phyloP scores from a whole-genome alignment of 2,888 invertebrate species.

The Sympetrum striolatum region DNA sequence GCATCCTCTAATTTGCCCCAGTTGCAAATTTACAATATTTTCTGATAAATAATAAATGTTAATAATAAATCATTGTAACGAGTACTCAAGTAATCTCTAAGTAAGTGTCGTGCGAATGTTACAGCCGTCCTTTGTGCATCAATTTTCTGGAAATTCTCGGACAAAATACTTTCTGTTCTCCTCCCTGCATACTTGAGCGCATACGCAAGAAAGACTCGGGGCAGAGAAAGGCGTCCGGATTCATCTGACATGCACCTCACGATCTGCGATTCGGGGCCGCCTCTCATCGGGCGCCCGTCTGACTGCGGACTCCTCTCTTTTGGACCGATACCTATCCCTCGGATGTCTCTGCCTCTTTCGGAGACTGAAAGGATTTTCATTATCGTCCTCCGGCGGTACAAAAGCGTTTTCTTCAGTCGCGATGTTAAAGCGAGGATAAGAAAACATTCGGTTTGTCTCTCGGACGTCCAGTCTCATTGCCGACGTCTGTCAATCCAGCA shows the following conservation, averaged over 20 bases:
- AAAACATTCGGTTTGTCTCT: background rate
- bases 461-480: background rate
- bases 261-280: background rate
- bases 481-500: background rate
- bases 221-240: background rate
- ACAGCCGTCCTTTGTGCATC: background rate
- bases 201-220: background rate
- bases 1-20: too few species aligned
- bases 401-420: background rate
- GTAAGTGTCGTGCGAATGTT: background rate
- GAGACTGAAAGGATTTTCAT: slow-evolving; percentile 13
- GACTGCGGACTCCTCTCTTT: background rate
- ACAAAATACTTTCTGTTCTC: background rate
- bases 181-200: background rate
- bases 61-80: too few species aligned
- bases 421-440: background rate
- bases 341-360: slow-evolving; percentile 10
- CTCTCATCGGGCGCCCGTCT: background rate
- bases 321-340: slow-evolving; percentile 15
- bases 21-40: too few species aligned
- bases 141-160: background rate
- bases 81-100: too few species aligned
- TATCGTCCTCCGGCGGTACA: background rate
- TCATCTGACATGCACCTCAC: slow-evolving; percentile 24
- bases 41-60: too few species aligned